Percentiles rank a stretch among this genome's conserved stretches.
phyloP scores from a whole-genome alignment of 1,140 invertebrate genomes.

The Diploscapter pachys region DNA sequence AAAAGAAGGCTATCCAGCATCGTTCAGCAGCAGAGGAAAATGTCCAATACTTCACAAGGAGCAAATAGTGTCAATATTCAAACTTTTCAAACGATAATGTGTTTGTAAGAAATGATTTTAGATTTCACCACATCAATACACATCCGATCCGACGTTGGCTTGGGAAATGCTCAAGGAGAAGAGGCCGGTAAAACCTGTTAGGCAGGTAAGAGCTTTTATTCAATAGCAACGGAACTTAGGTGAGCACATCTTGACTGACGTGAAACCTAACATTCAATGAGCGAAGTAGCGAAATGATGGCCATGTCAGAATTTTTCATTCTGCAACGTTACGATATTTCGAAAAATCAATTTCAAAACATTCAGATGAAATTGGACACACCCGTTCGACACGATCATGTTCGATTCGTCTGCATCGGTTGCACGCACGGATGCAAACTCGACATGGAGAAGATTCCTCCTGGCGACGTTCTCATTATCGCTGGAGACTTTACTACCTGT shows the following conservation, averaged over 20 bases:
- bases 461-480: slow-evolving; percentile 80
- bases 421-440: slow-evolving; percentile 75
- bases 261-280: no score
- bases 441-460: slow-evolving; percentile 68
- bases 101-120: slow-evolving; percentile 15
- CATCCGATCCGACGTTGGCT: slow-evolving; percentile 40
- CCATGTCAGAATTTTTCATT: no score
- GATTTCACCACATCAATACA: slow-evolving; percentile 41
- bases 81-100: no score
- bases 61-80: no score
- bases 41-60: no score
- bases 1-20: no score
- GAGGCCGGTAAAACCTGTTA: slow-evolving; percentile 39
- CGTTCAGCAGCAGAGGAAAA: no score
- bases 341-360: not conserved
- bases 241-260: no score
- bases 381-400: slow-evolving; percentile 38
- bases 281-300: no score
- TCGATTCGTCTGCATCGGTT: slow-evolving; percentile 79
- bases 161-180: slow-evolving; percentile 46
- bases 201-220: slow-evolving; percentile 20
- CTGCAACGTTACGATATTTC: not conserved
- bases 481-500: slow-evolving; percentile 78
- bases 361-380: slow-evolving; percentile 42
- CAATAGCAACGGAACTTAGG: no score